A percentile compares a stretch with the other conserved stretches of the same genome.
phyloP scores from a whole-genome alignment of 2,888 invertebrate genomes.

The Ametastegia equiseti region DNA sequence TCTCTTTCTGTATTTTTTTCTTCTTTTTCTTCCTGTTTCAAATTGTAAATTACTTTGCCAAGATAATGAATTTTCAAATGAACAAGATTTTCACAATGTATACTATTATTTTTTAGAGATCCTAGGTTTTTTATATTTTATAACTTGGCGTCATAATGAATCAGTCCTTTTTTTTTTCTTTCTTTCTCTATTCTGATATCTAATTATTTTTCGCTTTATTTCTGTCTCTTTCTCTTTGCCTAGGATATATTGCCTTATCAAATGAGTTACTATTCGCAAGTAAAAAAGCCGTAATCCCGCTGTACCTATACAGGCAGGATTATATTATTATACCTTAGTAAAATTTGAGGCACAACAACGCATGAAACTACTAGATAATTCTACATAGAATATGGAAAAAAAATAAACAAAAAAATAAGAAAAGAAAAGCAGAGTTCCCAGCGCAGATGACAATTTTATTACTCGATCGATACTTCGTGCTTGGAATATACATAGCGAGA shows the following conservation, averaged over 20 bases:
- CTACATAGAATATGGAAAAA: constrained; percentile 15
- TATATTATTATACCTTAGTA: neutral
- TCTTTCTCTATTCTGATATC: neutral
- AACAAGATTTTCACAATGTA: neutral
- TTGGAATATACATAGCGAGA: constrained; percentile 33
- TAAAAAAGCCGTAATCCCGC: neutral
- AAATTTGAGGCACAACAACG: constrained; percentile 9
- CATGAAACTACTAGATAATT: neutral
- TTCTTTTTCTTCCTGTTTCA: no score
- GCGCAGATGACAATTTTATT: neutral
- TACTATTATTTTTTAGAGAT: neutral
- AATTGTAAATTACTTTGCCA: constrained; percentile 26
- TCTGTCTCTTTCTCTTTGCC: neutral
- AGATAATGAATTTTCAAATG: neutral
- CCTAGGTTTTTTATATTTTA: neutral
- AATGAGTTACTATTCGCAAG: constrained; percentile 40
- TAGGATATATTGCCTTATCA: constrained; percentile 23
- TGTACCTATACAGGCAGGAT: neutral
- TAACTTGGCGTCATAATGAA: neutral
- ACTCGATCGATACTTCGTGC: constrained; percentile 18
- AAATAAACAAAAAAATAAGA: no score
- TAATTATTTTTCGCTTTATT: no score
- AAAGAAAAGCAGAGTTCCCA: neutral
- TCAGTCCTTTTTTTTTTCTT: neutral
- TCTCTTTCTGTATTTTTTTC: neutral